Base-by-base conservation (phyloP, 2,797 vertebrate genomes). In the Microctenopoma stevenorrisi region DNA sequence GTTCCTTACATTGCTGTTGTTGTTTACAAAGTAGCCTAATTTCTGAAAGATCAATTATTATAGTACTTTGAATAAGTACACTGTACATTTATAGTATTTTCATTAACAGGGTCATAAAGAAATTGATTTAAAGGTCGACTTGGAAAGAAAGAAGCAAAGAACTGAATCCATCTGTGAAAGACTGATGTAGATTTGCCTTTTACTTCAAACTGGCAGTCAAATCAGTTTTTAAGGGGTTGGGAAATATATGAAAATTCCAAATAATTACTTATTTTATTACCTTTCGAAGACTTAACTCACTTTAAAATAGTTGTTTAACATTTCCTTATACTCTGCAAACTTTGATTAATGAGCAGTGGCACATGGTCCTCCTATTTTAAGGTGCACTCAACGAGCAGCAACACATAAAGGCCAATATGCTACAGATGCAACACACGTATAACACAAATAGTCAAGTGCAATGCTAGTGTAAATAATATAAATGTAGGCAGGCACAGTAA, bases 21-120 rank as follows among this genome's bases (percentile, higher is more conserved):
- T 47, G 47, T 78, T 72, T 55, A 63, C 49, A 64, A 65, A 70
- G 59, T 52, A 4, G 52, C 30, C 4, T 59, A 5, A 37, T 15
- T 49, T 68, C 55, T 47, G 55, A 15, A 68, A 70, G 54, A 68
- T n/a, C 46, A 43, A 56, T 38, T 52, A 35, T 9, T 3, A 9
- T 22, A 46, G 37, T 30, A 47, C 51, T 69, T 59, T 68, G 13
- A 69, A 11, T 2, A 54, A 46, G 28, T 30, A 30, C 28, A 6
- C 28, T 37, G 35, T 37, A 65, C 26, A 55, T 43, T 62, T 47
- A 13, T 25, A 4, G 9, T 38, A 61, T 43, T 59, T 59, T 11
- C 16, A 64, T 43, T 14, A 5, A 38, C 9, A 18, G 25, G 33
- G 33, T 33, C 0, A 1, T 22, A 16, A 57, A 22, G 2, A 7